Evolutionary conservation across 2,888 invertebrate species (phyloP).

Genomic region (Harpalus rufipes): DNA sequence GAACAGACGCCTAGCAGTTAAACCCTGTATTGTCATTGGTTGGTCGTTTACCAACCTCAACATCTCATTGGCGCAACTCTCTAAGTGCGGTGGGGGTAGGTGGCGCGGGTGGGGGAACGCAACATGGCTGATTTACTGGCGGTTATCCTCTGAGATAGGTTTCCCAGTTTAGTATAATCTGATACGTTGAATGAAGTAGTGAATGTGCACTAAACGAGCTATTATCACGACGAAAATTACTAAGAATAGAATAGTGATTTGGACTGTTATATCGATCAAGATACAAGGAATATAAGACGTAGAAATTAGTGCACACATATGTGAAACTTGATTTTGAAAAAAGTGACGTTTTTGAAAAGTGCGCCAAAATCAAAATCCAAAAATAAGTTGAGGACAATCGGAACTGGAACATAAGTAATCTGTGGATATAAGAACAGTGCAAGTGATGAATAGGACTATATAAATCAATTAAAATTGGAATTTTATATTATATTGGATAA

Average conservation of each 20-base stretch:
- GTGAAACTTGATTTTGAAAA: too few relatives aligned
- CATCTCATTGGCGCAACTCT: conserved; percentile 72
- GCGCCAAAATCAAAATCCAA: too few relatives aligned
- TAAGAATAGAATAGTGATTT: background rate
- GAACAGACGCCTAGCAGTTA: conserved; percentile 73
- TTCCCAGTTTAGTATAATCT: conserved; percentile 62
- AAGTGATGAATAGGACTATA: too few relatives aligned
- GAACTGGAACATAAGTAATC: too few relatives aligned
- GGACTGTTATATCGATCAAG: background rate
- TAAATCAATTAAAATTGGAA: too few relatives aligned
- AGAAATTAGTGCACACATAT: too few relatives aligned
- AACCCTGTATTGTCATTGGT: conserved; percentile 72
- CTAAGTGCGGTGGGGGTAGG: conserved; percentile 71
- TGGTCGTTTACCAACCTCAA: conserved; percentile 72
- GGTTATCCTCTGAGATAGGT: conserved; percentile 59
- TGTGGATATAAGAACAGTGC: too few relatives aligned
- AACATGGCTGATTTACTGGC: conserved; percentile 77
- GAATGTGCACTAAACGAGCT: conserved; percentile 27
- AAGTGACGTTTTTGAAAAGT: too few relatives aligned
- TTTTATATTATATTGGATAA: too few relatives aligned
- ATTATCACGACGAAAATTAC: conserved; percentile 9
- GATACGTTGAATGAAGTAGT: conserved; percentile 39
- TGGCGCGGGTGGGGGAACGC: conserved; percentile 68
- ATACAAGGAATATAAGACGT: too few relatives aligned
- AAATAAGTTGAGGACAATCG: too few relatives aligned